Evolutionary conservation across 1,140 invertebrate species (phyloP), one percentile per base, ranked within the genome.

Genomic region (Apis cerana): DNA sequence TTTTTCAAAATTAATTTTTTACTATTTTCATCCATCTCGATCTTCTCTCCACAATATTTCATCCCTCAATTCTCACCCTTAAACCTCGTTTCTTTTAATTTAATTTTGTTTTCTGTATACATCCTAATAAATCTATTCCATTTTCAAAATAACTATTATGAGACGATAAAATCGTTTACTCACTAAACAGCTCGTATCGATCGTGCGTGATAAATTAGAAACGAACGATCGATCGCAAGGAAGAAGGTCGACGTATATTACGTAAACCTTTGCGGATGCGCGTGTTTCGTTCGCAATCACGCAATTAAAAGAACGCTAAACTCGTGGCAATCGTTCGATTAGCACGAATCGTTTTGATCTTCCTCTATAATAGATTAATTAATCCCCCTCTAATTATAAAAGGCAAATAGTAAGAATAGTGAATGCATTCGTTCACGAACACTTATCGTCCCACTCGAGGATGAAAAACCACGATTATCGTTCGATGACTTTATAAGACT

Each of bases 361-460:
- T 21, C 10, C 58, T n/a, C 33, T 43, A 65, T 50, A 68, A 75
- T 75, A 52, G 27, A 19, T 10, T 27, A 7, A 50, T 59, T 54
- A 19, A 33, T 50, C 54, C 54, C 21, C 54, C 75, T 68, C 9
- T 68, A 68, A 77, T 77, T 77, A 77, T 10, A 8, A 7, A 43
- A 43, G 33, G 33, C 33, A 2, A 2, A 43, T 43, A 5, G 33
- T 5, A 43, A 43, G 33, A 43, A 43, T 43, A 43, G 33, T 43
- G 33, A 43, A 43, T 43, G 33, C 4, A 43, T 43, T 48, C 61
- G 48, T 75, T 75, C 61, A 54, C 50, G 50, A 27, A 33, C 48
- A 33, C 61, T 78, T 78, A 78, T 68, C 52, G 65, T 19, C 52
- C 52, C 54, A 43, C 64, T 12, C 23, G 56, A 78, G 52, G 48